Conservation (phyloP, 2,797 vertebrate genomes). For the Lophotriccus pileatus region DNA sequence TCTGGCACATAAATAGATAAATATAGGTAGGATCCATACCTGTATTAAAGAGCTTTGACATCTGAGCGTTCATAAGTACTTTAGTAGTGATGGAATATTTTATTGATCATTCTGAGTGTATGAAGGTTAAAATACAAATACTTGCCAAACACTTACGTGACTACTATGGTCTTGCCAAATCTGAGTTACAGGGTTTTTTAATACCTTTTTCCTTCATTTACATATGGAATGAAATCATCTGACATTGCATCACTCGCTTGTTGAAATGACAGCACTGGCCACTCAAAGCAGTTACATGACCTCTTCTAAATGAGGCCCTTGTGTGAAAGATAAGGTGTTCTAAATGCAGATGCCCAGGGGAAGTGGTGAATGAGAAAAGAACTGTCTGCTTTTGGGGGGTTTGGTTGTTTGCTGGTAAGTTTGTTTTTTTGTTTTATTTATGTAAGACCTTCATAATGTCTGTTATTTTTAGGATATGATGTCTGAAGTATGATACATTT, state of each 20-base stretch:
- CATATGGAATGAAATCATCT: background rate
- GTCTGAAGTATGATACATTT: background rate
- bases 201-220: background rate
- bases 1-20: background rate
- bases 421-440: background rate
- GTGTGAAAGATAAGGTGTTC: background rate
- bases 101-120: background rate
- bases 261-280: background rate
- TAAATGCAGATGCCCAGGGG: background rate
- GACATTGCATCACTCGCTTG: background rate
- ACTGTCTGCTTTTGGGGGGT: fast-evolving
- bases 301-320: background rate
- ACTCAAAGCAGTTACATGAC: background rate
- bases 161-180: background rate
- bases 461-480: background rate
- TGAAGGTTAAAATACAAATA: background rate
- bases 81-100: background rate
- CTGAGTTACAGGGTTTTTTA: background rate
- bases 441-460: background rate
- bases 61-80: background rate
- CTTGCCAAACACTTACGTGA: fast-evolving
- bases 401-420: background rate
- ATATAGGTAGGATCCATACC: background rate
- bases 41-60: background rate
- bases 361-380: background rate